These are phyloP conservation scores for Moxostoma hubbsi DNA, from an alignment of 2,797 vertebrate genomes.

Conservation along the genomic window DNA sequence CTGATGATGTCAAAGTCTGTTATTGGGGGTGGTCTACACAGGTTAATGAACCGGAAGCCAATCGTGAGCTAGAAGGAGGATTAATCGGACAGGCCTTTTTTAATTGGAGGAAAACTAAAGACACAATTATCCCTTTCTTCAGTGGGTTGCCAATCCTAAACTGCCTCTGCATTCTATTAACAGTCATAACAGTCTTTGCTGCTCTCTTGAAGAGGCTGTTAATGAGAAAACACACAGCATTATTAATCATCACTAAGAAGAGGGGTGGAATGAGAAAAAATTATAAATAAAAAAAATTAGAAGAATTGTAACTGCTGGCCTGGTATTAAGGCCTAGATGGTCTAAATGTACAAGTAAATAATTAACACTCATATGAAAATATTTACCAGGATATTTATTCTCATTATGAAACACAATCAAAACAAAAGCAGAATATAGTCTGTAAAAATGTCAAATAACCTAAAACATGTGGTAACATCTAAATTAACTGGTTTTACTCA, in stretches of 20 bases:
- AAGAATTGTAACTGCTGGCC: background rate
- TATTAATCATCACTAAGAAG: slow-evolving; percentile 56
- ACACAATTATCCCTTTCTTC: slow-evolving; percentile 5
- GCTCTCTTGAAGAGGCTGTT: slow-evolving; percentile 36
- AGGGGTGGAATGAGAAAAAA: slow-evolving; percentile 25
- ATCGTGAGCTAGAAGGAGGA: background rate
- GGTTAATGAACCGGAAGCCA: background rate
- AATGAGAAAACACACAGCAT: slow-evolving; percentile 51
- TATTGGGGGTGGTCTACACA: background rate
- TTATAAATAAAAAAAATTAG: slow-evolving; percentile 20
- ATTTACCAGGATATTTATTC: too few relatives aligned
- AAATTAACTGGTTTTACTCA: too few relatives aligned
- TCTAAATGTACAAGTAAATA: background rate
- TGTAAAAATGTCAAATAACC: too few relatives aligned
- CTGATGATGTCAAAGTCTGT: background rate
- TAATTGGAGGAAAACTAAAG: slow-evolving; percentile 22
- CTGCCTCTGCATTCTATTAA: slow-evolving; percentile 54
- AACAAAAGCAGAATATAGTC: too few relatives aligned
- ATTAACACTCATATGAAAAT: too few relatives aligned
- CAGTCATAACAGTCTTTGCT: slow-evolving; percentile 59
- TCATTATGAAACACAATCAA: too few relatives aligned
- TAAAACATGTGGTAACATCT: too few relatives aligned
- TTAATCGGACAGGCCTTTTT: background rate
- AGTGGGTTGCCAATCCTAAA: slow-evolving; percentile 6
- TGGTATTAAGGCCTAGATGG: background rate